Evolutionary conservation across 2,113 vertebrate genomes (phyloP), one percentile per base, ranked within the genome.

Genomic region (Centropristis striata): DNA sequence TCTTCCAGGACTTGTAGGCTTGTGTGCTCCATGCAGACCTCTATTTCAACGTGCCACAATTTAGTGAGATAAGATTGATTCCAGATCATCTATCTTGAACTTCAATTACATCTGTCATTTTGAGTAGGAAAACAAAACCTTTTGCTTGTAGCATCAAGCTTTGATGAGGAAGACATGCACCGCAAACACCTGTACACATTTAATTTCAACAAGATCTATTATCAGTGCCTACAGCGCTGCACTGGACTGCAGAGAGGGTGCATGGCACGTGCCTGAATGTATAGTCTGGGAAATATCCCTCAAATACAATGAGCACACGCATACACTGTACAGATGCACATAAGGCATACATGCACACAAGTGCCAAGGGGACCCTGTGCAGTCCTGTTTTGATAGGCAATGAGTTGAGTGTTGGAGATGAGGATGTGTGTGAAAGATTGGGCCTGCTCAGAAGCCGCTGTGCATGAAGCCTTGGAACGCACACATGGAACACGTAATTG

Each of bases 401-500:
- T 13, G 28, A 64, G 46, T 50, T 81, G 70, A 81, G 85, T 75
- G 85, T 81, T 87, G 68, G 77, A 86, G 76, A 86, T 78, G 80
- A 71, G 82, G 74, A 88, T 77, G 82, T 88, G 87, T 88, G 87
- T 92, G 83, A 86, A 86, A 87, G 69, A 85, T 57, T 55, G 81
- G 84, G 73, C 54, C 84, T 73, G 76, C 80, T 89, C 84, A 71
- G 84, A 86, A 74, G 88, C 88, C 46, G 75, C 83, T 86, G 80
- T 72, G 86, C 83, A 90, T 89, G 67, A 87, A 92, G 85, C 67
- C 74, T 90, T 95, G 93, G 93, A 93, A 78, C 58, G 68, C 83
- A 88, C 85, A 88, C 88, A 92, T 91, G 92, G 92, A 94, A 94
- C 89, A 93, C 69, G 68, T 93, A 94, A 94, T 88, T 91, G 88